Conservation (phyloP, 2,113 vertebrate species). For the Oreocharis arfaki region DNA sequence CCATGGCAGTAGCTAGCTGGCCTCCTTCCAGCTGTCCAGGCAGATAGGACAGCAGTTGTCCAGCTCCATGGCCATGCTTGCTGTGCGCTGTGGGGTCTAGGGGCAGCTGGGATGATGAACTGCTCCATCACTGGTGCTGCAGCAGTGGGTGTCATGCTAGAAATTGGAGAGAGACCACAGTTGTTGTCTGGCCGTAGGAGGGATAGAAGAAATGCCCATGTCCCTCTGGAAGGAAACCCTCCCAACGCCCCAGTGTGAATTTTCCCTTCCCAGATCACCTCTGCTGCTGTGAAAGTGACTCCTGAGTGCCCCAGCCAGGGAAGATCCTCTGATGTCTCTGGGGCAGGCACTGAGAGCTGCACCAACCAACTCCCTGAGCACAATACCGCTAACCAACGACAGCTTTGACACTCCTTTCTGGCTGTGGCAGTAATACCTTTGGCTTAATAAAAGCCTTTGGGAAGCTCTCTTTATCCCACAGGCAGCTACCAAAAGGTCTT, state of each 20-base stretch:
- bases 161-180: neutral
- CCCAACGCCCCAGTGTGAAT: neutral
- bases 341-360: no score
- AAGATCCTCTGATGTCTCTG: neutral
- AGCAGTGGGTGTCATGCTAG: neutral
- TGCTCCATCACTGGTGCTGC: neutral
- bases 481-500: neutral
- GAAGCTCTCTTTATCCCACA: neutral
- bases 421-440: neutral
- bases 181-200: neutral
- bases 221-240: no score
- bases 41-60: neutral
- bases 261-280: neutral
- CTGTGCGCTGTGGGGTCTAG: neutral
- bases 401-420: neutral
- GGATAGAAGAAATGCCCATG: neutral
- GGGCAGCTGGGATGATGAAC: neutral
- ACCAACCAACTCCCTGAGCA: neutral
- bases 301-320: neutral
- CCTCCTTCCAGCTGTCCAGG: neutral
- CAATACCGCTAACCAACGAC: neutral
- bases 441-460: neutral
- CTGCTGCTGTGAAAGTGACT: neutral
- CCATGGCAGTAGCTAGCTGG: neutral
- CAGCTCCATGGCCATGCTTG: neutral